Evolutionary conservation across 1,140 invertebrate species (phyloP).

Genomic region (Diorhabda carinulata): DNA sequence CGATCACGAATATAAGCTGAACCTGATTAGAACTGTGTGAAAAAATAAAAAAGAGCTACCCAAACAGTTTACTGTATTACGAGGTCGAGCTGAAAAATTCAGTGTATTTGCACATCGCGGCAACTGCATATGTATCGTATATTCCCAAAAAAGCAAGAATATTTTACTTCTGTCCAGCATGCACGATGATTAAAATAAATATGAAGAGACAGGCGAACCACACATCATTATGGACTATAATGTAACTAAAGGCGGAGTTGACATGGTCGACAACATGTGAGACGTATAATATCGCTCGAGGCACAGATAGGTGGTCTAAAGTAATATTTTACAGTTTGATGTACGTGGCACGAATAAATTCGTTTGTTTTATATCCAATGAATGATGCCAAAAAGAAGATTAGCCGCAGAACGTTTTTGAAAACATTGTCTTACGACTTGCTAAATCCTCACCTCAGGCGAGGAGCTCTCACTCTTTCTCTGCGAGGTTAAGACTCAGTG

Average conservation of each 20-base stretch:
- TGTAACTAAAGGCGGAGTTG: background rate
- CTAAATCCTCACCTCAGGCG: no score
- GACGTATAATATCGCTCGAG: background rate
- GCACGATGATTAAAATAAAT: conserved; percentile 33
- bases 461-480: no score
- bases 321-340: conserved; percentile 16
- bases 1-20: conserved; percentile 31
- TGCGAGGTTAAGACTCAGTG: no score
- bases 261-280: conserved; percentile 13
- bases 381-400: no score
- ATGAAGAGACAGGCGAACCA: conserved; percentile 28
- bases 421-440: no score
- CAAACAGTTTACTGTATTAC: conserved; percentile 7
- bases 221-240: no score
- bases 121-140: conserved; percentile 30
- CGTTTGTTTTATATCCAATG: background rate
- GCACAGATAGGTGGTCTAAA: conserved; percentile 14
- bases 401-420: no score
- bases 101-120: conserved; percentile 26
- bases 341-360: conserved; percentile 17
- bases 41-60: conserved; percentile 34
- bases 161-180: conserved; percentile 39
- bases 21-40: conserved; percentile 35
- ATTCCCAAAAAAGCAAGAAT: conserved; percentile 37
- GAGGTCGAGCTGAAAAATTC: conserved; percentile 11